These are phyloP conservation scores for Melanotaenia maccullochi DNA, from an alignment of 2,797 vertebrate species.

Conservation along the genomic window DNA sequence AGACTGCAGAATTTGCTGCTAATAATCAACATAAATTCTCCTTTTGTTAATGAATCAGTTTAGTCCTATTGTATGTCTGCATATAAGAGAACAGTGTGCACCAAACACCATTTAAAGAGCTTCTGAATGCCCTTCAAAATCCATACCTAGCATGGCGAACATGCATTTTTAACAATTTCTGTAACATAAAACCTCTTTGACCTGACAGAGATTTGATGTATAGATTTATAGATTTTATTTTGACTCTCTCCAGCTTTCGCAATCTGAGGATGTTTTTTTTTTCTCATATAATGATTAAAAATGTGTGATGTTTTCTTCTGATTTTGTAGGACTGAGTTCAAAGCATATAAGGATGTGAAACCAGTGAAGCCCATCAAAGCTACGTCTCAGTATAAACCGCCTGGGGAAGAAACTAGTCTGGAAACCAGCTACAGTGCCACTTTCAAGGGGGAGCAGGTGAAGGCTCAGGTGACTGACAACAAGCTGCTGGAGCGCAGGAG, in stretches of 20 bases:
- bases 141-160: background rate
- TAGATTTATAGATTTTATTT: too few species aligned
- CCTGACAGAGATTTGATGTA: background rate
- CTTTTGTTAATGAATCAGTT: background rate
- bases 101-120: background rate
- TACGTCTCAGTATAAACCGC: constrained; percentile 89
- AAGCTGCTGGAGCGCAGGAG: constrained; percentile 91
- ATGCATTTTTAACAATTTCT: background rate
- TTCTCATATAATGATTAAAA: background rate
- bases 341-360: constrained; percentile 93
- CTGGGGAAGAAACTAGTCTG: constrained; percentile 85
- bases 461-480: constrained; percentile 86
- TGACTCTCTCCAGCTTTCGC: background rate
- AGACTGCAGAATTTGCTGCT: background rate
- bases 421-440: constrained; percentile 97
- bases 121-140: background rate
- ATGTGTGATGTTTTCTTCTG: background rate
- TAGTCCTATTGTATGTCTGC: background rate
- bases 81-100: background rate
- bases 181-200: background rate
- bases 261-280: background rate
- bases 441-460: constrained; percentile 93
- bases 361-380: constrained; percentile 92
- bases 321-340: constrained; percentile 91
- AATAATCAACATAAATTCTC: background rate